These are phyloP conservation scores for Trichechus manatus DNA, from an alignment of 2,113 vertebrate genomes.

Conservation along the genomic window DNA sequence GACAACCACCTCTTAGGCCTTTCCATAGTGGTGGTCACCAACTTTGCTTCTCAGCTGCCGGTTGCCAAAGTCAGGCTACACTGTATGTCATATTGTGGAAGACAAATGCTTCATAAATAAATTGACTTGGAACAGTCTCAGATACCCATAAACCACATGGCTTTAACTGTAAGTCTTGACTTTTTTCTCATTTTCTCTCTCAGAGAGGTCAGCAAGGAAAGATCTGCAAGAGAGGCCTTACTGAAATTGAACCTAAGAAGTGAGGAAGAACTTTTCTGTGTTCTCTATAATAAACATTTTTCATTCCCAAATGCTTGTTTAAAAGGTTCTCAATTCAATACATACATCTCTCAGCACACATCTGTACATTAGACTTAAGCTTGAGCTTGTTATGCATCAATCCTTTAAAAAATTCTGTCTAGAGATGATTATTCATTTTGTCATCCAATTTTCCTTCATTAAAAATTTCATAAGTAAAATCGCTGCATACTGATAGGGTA, in stretches of 20 bases:
- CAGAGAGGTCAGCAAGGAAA: conserved; percentile 63
- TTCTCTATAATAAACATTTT: conserved; percentile 11
- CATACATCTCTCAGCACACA: background rate
- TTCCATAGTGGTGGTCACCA: background rate
- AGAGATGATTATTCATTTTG: conserved; percentile 76
- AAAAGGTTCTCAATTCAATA: conserved; percentile 18
- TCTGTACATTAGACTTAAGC: conserved; percentile 1
- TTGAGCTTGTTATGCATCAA: background rate
- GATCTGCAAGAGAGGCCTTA: conserved; percentile 45
- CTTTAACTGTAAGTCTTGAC: conserved; percentile 69
- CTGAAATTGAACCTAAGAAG: conserved; percentile 53
- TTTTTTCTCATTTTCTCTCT: conserved; percentile 57
- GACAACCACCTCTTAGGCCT: background rate
- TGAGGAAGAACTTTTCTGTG: conserved; percentile 22
- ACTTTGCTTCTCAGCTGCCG: conserved; percentile 54
- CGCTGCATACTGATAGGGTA: conserved; percentile 34
- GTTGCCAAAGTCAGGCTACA: conserved; percentile 56
- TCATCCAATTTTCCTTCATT: conserved; percentile 69
- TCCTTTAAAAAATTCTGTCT: conserved; percentile 69
- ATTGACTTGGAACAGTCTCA: conserved; percentile 76
- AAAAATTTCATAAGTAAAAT: conserved; percentile 71
- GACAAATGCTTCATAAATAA: conserved; percentile 80
- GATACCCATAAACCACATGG: conserved; percentile 74
- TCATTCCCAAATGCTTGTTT: conserved; percentile 40
- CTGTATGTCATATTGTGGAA: conserved; percentile 64